phyloP scores from a whole-genome alignment of 2,888 invertebrate species.

The Caenorhabditis auriculariae region DNA sequence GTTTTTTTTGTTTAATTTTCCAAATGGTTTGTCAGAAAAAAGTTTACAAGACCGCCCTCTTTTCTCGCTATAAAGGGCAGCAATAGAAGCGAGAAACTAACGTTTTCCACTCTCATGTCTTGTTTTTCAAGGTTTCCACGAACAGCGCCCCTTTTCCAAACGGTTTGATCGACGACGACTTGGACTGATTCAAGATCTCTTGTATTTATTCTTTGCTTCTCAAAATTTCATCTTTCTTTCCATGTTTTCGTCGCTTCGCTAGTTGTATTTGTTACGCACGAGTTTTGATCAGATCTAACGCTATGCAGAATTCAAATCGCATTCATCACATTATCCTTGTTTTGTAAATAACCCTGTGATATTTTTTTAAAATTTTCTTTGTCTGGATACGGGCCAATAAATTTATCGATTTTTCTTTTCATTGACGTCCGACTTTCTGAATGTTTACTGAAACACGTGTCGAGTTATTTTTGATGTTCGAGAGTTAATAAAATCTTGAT shows the following conservation, averaged over 20 bases:
- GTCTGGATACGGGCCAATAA: not conserved
- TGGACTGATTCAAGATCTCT: slow-evolving; percentile 7
- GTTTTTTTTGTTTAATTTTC: slow-evolving; percentile 2
- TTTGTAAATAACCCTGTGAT: not conserved
- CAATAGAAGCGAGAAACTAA: no score
- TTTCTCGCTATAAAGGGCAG: slow-evolving; percentile 1
- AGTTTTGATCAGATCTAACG: not conserved
- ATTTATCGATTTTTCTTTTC: not conserved
- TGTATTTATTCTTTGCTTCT: slow-evolving; percentile 1
- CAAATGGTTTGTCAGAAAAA: not conserved
- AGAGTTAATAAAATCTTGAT: not conserved
- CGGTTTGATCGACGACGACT: slow-evolving; percentile 24
- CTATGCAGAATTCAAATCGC: not conserved
- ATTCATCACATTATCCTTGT: not conserved
- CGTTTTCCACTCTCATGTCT: no score
- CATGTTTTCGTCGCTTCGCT: not conserved
- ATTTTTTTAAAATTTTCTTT: not conserved
- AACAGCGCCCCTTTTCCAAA: slow-evolving; percentile 10
- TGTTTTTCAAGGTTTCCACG: slow-evolving; percentile 11
- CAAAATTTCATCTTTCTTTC: not conserved
- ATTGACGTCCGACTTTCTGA: not conserved
- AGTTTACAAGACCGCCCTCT: not conserved
- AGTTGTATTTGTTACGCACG: not conserved
- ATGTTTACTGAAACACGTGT: not conserved
- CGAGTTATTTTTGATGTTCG: not conserved